Conservation (phyloP, 2,797 vertebrate species). For the Molossus alvarezi region DNA sequence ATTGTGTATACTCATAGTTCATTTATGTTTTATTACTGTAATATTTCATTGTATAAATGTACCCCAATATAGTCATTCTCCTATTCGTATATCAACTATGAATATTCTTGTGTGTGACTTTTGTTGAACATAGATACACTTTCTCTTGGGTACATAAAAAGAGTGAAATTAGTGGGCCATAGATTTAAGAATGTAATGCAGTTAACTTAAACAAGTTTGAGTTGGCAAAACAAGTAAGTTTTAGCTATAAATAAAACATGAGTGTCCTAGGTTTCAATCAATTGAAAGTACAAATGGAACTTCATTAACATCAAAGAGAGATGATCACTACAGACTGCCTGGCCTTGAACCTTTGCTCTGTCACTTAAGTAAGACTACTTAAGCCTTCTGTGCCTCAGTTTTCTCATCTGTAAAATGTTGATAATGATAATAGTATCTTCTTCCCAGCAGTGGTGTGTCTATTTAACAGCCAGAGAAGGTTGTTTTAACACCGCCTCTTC, state of each 20-base stretch:
- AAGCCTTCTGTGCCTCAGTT: neutral
- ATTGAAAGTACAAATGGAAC: neutral
- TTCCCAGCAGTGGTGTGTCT: neutral
- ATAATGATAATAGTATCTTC: neutral
- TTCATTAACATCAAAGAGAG: neutral
- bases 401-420: neutral
- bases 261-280: slow-evolving; percentile 2
- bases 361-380: neutral
- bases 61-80: neutral
- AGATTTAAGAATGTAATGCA: neutral
- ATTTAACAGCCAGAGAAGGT: neutral
- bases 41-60: neutral
- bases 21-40: neutral
- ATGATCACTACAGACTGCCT: neutral
- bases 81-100: neutral
- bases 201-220: neutral
- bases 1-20: neutral
- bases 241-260: neutral
- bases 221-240: neutral
- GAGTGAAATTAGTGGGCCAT: neutral
- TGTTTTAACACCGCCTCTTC: neutral
- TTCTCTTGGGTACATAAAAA: neutral
- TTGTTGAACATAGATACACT: neutral
- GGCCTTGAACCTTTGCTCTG: neutral
- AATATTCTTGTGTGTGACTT: neutral